A percentile compares a stretch with the other conserved stretches of the same genome.
phyloP scores from a whole-genome alignment of 1,140 invertebrate species.

The Drosophila azteca region DNA sequence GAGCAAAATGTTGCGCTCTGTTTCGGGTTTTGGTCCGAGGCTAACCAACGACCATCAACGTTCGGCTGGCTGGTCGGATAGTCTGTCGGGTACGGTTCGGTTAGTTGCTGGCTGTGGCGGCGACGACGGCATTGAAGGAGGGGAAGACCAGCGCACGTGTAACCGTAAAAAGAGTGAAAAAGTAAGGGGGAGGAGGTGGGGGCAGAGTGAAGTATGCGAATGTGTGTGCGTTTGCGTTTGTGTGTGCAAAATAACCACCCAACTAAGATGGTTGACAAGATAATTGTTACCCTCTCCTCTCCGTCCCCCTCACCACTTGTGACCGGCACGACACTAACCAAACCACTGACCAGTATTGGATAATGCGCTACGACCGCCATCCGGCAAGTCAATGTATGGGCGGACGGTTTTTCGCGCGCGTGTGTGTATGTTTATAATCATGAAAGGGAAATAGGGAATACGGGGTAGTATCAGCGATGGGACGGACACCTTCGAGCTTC shows the following conservation, averaged over 20 bases:
- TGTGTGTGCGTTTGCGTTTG: conserved; percentile 32
- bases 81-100: neutral
- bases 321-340: too few relatives aligned
- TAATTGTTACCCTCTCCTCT: conserved; percentile 58
- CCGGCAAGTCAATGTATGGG: too few relatives aligned
- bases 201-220: conserved; percentile 7
- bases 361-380: too few relatives aligned
- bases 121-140: neutral
- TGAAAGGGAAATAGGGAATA: too few relatives aligned
- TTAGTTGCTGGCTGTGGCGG: neutral
- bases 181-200: conserved; percentile 39
- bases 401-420: too few relatives aligned
- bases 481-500: too few relatives aligned
- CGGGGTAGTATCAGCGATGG: too few relatives aligned
- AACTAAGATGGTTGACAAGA: conserved; percentile 67
- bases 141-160: conserved; percentile 66
- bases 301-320: neutral
- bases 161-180: conserved; percentile 76
- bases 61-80: neutral
- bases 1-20: conserved; percentile 52
- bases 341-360: too few relatives aligned
- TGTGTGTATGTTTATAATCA: too few relatives aligned
- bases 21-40: conserved; percentile 45
- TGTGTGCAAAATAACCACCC: conserved; percentile 63
- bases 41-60: neutral